Percentiles rank a stretch among this genome's conserved stretches.
These are phyloP conservation scores for Emys orbicularis DNA, from an alignment of 2,797 vertebrate species.

Conservation along the genomic window DNA sequence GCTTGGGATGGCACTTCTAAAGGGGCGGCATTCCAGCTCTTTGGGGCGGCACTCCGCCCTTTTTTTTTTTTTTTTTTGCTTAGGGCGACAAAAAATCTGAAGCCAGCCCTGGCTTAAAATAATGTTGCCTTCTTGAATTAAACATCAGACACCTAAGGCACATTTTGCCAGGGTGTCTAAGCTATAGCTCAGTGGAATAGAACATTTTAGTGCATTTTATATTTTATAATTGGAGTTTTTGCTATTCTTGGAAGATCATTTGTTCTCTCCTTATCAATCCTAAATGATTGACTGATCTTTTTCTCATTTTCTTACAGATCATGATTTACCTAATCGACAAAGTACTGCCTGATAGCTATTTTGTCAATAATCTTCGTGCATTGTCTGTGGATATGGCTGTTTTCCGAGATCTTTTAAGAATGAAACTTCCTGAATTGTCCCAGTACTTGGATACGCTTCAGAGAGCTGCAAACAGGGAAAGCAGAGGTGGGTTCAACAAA, in stretches of 20 bases:
- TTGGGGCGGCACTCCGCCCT: too few species aligned
- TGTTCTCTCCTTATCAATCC: not conserved
- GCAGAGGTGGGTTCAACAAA: slow-evolving; percentile 86
- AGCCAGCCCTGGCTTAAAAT: not conserved
- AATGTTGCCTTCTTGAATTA: not conserved
- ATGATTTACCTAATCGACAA: slow-evolving; percentile 99
- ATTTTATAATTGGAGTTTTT: not conserved
- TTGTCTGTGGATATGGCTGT: slow-evolving; percentile 99
- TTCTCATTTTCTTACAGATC: slow-evolving; percentile 83
- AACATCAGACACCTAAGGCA: not conserved
- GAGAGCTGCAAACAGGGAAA: slow-evolving; percentile 93
- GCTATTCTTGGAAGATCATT: not conserved
- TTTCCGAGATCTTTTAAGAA: slow-evolving; percentile 94
- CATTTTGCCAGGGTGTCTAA: not conserved
- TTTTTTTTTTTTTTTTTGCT: too few species aligned
- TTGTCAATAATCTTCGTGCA: slow-evolving; percentile 96
- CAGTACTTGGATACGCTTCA: slow-evolving; percentile 95
- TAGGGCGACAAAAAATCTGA: too few species aligned
- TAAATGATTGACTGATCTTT: not conserved
- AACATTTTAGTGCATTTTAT: not conserved
- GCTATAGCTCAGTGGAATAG: not conserved
- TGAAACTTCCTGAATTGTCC: slow-evolving; percentile 94
- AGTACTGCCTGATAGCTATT: slow-evolving; percentile 98
- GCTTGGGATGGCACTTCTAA: too few species aligned
- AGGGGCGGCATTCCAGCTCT: too few species aligned